A percentile compares a stretch with the other conserved stretches of the same genome.
phyloP scores from a whole-genome alignment of 2,797 vertebrate genomes.

The Smutsia temminckii region DNA sequence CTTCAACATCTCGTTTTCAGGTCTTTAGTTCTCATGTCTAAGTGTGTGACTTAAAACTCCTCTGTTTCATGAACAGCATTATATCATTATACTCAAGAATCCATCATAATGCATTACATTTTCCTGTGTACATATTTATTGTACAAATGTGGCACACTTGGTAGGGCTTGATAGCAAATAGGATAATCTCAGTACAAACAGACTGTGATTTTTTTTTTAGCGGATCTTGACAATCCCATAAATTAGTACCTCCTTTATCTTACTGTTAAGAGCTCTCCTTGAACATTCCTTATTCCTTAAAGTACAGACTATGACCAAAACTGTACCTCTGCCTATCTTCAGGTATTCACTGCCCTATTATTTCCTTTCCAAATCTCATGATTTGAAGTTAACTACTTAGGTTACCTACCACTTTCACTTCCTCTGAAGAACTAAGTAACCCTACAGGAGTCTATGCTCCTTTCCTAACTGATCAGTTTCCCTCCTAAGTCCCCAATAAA shows the following conservation, averaged over 20 bases:
- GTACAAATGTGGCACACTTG: not conserved
- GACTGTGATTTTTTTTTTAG: no score
- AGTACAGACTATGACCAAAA: not conserved
- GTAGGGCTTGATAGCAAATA: not conserved
- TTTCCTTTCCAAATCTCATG: conserved; percentile 49
- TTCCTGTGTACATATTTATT: not conserved
- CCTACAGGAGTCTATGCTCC: not conserved
- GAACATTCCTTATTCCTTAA: conserved; percentile 1
- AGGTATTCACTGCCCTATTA: not conserved
- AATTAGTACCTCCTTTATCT: not conserved
- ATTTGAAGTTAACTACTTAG: not conserved
- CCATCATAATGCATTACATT: not conserved
- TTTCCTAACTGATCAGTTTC: not conserved
- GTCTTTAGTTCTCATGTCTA: not conserved
- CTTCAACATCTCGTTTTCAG: conserved; percentile 1
- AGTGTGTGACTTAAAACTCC: not conserved
- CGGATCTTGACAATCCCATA: not conserved
- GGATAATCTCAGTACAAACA: not conserved
- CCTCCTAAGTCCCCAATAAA: not conserved
- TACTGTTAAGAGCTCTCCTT: conserved; percentile 8
- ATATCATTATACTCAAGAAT: not conserved
- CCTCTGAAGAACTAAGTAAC: not conserved
- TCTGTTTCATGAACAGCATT: not conserved
- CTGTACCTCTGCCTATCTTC: not conserved
- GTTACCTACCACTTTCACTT: not conserved